Percentiles rank a stretch among this genome's conserved stretches.
These are phyloP conservation scores for Drosophila tanythrix DNA, from an alignment of 2,888 invertebrate species.

Conservation along the genomic window DNA sequence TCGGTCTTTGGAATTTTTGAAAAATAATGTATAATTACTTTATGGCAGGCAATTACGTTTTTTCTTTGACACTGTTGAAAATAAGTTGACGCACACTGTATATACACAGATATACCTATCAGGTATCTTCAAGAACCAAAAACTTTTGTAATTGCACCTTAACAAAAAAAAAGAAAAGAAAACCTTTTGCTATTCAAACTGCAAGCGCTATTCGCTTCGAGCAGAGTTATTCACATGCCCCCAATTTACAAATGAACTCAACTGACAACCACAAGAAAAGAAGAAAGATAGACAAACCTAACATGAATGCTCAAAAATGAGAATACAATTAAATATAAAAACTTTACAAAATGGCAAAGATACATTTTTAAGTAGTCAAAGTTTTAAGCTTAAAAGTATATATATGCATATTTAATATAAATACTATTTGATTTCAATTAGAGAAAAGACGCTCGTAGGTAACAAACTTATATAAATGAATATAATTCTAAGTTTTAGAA, in stretches of 20 bases:
- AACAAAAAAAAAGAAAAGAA: constrained; percentile 5
- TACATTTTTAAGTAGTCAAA: constrained; percentile 49
- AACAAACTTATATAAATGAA: constrained; percentile 22
- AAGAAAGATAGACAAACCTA: not conserved
- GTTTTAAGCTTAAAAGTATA: constrained; percentile 39
- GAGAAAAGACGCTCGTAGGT: constrained; percentile 53
- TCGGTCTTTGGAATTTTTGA: no score
- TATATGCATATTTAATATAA: constrained; percentile 12
- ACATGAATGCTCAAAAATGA: constrained; percentile 55
- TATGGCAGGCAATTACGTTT: no score
- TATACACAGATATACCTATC: constrained; percentile 11
- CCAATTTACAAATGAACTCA: constrained; percentile 35
- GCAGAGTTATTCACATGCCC: constrained; percentile 12
- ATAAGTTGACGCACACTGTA: no score
- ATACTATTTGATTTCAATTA: constrained; percentile 38
- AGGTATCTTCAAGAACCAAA: constrained; percentile 19
- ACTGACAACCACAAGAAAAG: constrained; percentile 2
- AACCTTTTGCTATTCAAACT: constrained; percentile 36
- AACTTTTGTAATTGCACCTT: constrained; percentile 50
- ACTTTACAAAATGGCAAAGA: constrained; percentile 24
- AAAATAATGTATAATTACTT: no score
- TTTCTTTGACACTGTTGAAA: no score
- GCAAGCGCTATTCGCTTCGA: constrained; percentile 50
- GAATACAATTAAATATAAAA: constrained; percentile 26
- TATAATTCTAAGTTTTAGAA: constrained; percentile 35